phyloP scores from a whole-genome alignment of 2,797 vertebrate species.

The Pipistrellus pygmaeus region DNA sequence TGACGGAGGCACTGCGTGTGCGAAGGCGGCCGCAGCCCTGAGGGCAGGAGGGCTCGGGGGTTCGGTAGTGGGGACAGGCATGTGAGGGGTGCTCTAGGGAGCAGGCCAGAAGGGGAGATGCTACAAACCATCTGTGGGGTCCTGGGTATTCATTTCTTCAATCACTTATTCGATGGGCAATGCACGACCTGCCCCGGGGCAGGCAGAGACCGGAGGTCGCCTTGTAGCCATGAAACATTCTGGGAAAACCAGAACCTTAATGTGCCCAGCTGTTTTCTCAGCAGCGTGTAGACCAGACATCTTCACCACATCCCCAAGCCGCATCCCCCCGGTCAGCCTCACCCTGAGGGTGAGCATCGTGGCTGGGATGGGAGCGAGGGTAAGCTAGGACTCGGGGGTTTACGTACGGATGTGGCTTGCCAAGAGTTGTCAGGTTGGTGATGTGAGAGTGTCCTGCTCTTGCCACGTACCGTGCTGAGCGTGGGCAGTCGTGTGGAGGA shows the following conservation, averaged over 20 bases:
- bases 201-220: not conserved
- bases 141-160: no score
- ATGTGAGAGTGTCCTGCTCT: not conserved
- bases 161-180: not conserved
- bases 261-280: not conserved
- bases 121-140: fast-evolving
- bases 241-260: not conserved
- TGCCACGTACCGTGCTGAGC: not conserved
- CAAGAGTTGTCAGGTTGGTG: not conserved
- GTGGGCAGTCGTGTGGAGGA: slow-evolving; percentile 48
- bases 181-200: not conserved
- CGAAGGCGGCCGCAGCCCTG: not conserved
- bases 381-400: not conserved
- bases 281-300: not conserved
- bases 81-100: no score
- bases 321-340: not conserved
- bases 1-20: fast-evolving
- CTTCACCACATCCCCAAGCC: not conserved
- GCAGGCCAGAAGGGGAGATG: not conserved
- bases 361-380: not conserved
- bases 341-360: not conserved
- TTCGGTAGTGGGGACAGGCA: not conserved
- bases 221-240: not conserved
- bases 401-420: not conserved
- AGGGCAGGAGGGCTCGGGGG: not conserved